phyloP scores from a whole-genome alignment of 2,113 vertebrate species.

The Taurulus bubalis region DNA sequence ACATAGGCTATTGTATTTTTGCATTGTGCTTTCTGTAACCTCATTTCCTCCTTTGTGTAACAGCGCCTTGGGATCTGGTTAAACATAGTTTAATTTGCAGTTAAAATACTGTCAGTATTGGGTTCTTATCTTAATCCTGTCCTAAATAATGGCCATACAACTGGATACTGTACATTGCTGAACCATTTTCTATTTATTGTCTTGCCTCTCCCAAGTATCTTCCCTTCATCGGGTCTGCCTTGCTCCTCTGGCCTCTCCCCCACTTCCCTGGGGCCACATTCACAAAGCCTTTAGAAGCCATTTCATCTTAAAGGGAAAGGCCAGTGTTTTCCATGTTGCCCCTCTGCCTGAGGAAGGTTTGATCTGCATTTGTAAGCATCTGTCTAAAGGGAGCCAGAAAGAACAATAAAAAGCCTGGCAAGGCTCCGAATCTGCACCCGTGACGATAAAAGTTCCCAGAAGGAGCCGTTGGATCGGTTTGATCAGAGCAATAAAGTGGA shows the following conservation, averaged over 20 bases:
- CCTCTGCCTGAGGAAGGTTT: conserved; percentile 45
- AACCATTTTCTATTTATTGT: conserved; percentile 36
- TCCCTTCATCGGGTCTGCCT: conserved; percentile 37
- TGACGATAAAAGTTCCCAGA: conserved; percentile 60
- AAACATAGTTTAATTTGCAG: background rate
- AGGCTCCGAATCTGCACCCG: conserved; percentile 54
- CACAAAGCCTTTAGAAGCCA: conserved; percentile 54
- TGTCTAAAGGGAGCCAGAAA: conserved; percentile 49
- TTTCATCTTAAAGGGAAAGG: conserved; percentile 67
- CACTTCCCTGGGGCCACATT: conserved; percentile 56
- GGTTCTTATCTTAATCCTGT: background rate
- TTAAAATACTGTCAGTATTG: background rate
- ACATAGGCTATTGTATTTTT: background rate
- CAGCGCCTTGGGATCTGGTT: background rate
- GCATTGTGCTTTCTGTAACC: background rate
- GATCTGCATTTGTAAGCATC: conserved; percentile 60
- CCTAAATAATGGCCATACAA: conserved; percentile 14
- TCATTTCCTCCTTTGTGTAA: background rate
- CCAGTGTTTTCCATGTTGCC: conserved; percentile 43
- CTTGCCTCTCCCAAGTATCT: conserved; percentile 22
- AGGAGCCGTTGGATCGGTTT: conserved; percentile 32
- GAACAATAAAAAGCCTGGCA: conserved; percentile 66
- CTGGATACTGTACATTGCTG: conserved; percentile 18
- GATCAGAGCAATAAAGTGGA: conserved; percentile 62
- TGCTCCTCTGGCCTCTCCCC: conserved; percentile 42